Evolutionary conservation across 2,888 invertebrate species (phyloP), one percentile per base, ranked within the genome.

Genomic region (Odontothrips loti): DNA sequence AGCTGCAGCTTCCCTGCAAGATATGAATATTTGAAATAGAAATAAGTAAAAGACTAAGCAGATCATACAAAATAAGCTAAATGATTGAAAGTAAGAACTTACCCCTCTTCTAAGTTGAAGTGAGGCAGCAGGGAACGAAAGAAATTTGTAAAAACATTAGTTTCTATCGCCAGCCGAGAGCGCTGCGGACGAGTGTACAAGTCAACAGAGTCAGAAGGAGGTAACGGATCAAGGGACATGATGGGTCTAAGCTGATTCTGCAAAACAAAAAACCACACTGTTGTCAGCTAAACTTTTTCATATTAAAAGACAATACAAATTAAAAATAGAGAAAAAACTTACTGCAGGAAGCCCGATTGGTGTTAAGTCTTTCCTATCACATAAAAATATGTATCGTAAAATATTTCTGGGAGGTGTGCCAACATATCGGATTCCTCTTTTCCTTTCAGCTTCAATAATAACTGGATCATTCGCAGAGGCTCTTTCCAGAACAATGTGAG

Each of bases 171-270:
- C 82, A 58, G 85, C 84, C 17, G 84, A 23, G 84, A 82, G 29
- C 85, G 82, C 17, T 84, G 84, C 47, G 89, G 88, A 83, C 91
- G 90, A 80, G 91, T 90, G 86, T 95, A 95, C 82, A 92, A 90
- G 85, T 93, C 91, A 47, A 95, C 90, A 0, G 93, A 91, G 87
- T 95, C 93, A 75, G 88, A 85, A 1, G 95, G 95, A 23, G 95
- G 95, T 82, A 95, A 87, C 9, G 95, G 95, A 88, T 95, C 95
- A 85, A 93, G 93, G 83, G 92, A 92, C 85, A 94, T 88, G 80
- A 95, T 90, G n/a, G 91, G 89, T 23, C 89, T 89, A 82, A 88
- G 88, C 86, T 86, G 84, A 81, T 87, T 87, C 88, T 88, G 82
- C 47, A 85, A 85, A 83, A 80, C 81, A 82, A 82, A 51, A 2